Base-by-base conservation (phyloP, 2,888 invertebrate species). In the Acanthosepion lycidas region DNA sequence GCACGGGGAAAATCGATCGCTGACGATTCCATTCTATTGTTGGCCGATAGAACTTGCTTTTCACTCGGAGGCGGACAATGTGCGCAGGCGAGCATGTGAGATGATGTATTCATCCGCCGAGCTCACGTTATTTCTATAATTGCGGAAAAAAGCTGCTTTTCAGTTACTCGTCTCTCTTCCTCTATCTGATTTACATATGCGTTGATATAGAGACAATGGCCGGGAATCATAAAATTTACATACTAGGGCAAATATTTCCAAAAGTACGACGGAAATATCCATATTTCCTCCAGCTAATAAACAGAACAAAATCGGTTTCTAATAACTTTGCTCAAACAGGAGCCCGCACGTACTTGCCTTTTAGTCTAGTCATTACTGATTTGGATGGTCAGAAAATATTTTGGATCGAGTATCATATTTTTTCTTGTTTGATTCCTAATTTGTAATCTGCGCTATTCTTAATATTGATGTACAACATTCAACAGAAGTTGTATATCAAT, bases 51-150 rank as follows among this genome's bases (percentile, higher is more conserved):
- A 78, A 78, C 78, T 78, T 78, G 78, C n/a, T n/a, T 78, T 78
- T 78, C 78, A 18, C 15, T 78, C 78, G 78, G n/a, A 78, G 15
- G 78, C 78, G 33, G 78, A 78, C 78, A 78, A 78, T 78, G 78
- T 78, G 78, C 78, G n/a, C n/a, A n/a, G 78, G 78, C 78, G 78
- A 78, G 78, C 78, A 78, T 33, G 78, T 33, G 78, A 78, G 78
- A 18, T 18, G 78, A 12, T n/a, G 78, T n/a, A n/a, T 9, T 78
- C 78, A 78, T 78, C n/a, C 4, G 33, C n/a, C 12, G 78, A n/a
- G 12, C n/a, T 33, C 78, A 15, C n/a, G n/a, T 33, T 78, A 78
- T 33, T 78, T n/a, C 78, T 78, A 78, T 78, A 78, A 78, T 78
- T 78, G 78, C 33, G n/a, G 15, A 78, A 78, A n/a, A 28, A 28